Evolutionary conservation across 2,797 vertebrate genomes (phyloP), one percentile per base, ranked within the genome.

Genomic region (Clarias platycephalus): DNA sequence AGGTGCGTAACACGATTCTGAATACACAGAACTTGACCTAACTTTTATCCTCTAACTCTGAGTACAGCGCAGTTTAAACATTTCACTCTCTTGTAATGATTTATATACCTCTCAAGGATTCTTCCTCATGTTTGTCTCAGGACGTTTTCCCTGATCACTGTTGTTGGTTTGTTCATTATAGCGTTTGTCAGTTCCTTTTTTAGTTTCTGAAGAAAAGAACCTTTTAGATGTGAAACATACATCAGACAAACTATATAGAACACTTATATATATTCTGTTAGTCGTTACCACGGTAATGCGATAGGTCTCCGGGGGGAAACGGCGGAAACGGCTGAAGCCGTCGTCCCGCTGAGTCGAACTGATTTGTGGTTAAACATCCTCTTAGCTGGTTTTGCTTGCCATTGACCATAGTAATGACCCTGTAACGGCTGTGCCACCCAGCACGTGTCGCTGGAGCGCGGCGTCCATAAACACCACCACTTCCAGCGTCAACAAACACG

Each of bases 401-500:
- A 75, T 72, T 81, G 88, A 78, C 86, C 85, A 49, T 88, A 88
- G 85, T 67, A 80, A 87, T 80, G 85, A 77, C 84, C 53, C n/a
- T 24, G 16, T 44, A 87, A 91, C 84, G 87, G 72, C 75, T 80
- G 88, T 84, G 85, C 90, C 91, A 91, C 91, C 91, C 92, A 91
- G 86, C 86, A 86, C 40, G 81, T 78, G 84, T 57, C 63, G 62
- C 71, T 55, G 75, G 88, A 84, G 77, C 28, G 66, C 31, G 66
- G 63, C 83, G 64, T 86, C 87, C 82, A 84, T 87, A 80, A 90
- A 90, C 82, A 80, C 84, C 89, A 88, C 64, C 90, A 86, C 86
- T 83, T 88, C 81, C 82, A 89, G 90, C 84, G 28, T 91, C 90
- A 92, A 92, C 90, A 94, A 91, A 93, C 91, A 90, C 81, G 80